Percentiles rank a stretch among this genome's conserved stretches.
These are phyloP conservation scores for Cyanistes caeruleus DNA, from an alignment of 2,113 vertebrate species.

Conservation along the genomic window DNA sequence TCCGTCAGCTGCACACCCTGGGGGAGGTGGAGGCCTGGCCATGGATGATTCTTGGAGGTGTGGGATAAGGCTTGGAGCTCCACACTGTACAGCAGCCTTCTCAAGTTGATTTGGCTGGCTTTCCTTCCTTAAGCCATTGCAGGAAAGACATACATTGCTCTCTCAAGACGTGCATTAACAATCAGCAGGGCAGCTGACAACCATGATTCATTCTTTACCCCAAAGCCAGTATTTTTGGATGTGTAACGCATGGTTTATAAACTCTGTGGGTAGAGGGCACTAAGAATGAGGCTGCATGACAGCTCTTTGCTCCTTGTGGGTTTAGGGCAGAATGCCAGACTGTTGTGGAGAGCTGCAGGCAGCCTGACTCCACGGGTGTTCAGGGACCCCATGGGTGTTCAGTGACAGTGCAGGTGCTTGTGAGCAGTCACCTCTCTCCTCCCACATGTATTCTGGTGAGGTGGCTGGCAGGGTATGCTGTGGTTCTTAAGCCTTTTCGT, in stretches of 20 bases:
- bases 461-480: not conserved
- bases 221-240: not conserved
- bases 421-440: not conserved
- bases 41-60: not conserved
- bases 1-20: not conserved
- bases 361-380: not conserved
- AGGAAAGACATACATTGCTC: not conserved
- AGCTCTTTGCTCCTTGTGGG: not conserved
- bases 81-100: not conserved
- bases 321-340: not conserved
- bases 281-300: not conserved
- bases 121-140: not conserved
- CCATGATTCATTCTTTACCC: not conserved
- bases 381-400: not conserved
- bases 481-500: not conserved
- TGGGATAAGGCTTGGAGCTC: not conserved
- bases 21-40: not conserved
- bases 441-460: fast-evolving
- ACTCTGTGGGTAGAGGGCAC: not conserved
- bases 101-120: not conserved
- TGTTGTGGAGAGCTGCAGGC: not conserved
- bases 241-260: not conserved
- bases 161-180: not conserved
- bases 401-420: not conserved
- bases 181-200: not conserved